phyloP scores from a whole-genome alignment of 2,797 vertebrate species.

The Chaunax sp. region DNA sequence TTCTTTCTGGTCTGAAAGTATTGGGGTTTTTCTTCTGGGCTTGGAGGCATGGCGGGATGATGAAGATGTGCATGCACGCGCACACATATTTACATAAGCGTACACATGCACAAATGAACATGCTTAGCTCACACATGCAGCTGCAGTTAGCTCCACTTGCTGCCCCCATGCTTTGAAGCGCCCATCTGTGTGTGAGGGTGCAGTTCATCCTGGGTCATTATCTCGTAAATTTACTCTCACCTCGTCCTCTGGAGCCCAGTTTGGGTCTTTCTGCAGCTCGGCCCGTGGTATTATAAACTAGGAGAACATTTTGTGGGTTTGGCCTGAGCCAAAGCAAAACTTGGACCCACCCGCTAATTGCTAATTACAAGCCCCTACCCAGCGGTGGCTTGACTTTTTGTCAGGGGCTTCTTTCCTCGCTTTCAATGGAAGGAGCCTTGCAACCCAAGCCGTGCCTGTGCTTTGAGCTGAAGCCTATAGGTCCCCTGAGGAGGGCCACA shows the following conservation, averaged over 20 bases:
- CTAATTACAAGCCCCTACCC: constrained; percentile 88
- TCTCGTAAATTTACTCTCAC: constrained; percentile 79
- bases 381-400: constrained; percentile 83
- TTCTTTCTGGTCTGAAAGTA: constrained; percentile 81
- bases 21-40: constrained; percentile 75
- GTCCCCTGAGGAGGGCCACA: constrained; percentile 75
- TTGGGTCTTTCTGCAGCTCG: constrained; percentile 74
- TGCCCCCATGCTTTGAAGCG: constrained; percentile 66
- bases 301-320: constrained; percentile 89
- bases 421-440: constrained; percentile 76
- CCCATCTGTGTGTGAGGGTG: constrained; percentile 51
- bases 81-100: constrained; percentile 11
- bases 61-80: constrained; percentile 46
- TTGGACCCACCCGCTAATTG: constrained; percentile 87
- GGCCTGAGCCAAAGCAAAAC: constrained; percentile 82
- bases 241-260: constrained; percentile 69
- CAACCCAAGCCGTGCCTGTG: constrained; percentile 74
- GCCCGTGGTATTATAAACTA: constrained; percentile 82
- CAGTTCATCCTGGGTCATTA: constrained; percentile 74
- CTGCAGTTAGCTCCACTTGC: constrained; percentile 65
- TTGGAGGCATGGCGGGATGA: constrained; percentile 69
- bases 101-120: constrained; percentile 21
- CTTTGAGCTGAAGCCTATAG: constrained; percentile 74
- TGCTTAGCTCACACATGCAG: constrained; percentile 15
- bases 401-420: constrained; percentile 83